Evolutionary conservation across 2,113 vertebrate genomes (phyloP), one percentile per base, ranked within the genome.

Genomic region (Vulpes lagopus): DNA sequence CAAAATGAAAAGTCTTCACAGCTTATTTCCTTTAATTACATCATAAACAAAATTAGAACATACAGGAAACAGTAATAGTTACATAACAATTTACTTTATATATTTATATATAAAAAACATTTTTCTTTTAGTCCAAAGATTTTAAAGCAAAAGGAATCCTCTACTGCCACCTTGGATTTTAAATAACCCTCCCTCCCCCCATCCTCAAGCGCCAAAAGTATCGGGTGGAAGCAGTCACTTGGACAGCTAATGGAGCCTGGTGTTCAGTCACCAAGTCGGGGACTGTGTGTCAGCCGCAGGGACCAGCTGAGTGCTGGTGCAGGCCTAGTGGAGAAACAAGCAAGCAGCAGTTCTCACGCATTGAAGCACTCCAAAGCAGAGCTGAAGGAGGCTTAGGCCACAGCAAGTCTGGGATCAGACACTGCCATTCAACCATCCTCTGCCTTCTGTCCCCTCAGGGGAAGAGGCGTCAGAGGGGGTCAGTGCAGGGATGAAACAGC

Each of bases 21-120:
- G 98, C 96, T 98, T 95, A 98, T 96, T 97, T 98, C 94, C 95
- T 98, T 98, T 98, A 98, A 98, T 98, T 98, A 97, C 95, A 98
- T 97, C 96, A 97, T 98, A 97, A 98, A 96, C 97, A 98, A 98
- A 97, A 98, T 98, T 96, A 97, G 98, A 97, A 98, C 97, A 97
- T 98, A 98, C 97, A 98, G 79, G 92, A 98, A 98, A 98, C 97
- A 98, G 96, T 96, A 98, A 97, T 97, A 98, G 96, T 97, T 98
- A 98, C 97, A 97, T 97, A 98, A 97, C 98, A 97, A 97, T 98
- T 98, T 96, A 97, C 97, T 97, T 97, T 96, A 97, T 98, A 97
- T 97, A 97, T 98, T 94, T 97, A 98, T 98, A 97, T 97, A 98
- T 96, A 98, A 97, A 97, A 96, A 97, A 94, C 62, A 51, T 93